Base-by-base conservation (phyloP, 2,888 invertebrate species). In the Mesorhabditis sp. region DNA sequence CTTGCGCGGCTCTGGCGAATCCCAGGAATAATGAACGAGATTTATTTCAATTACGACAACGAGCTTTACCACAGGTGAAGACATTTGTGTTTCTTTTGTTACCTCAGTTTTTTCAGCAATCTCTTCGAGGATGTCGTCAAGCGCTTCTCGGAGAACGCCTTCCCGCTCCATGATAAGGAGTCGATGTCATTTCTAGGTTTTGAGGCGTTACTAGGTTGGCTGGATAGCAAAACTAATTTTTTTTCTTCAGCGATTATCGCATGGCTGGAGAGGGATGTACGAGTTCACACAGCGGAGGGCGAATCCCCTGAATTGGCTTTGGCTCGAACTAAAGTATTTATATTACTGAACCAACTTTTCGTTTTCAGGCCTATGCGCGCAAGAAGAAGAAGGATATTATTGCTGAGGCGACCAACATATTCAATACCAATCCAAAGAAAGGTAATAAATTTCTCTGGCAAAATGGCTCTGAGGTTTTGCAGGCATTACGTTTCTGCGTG, bases 21-120 rank as follows among this genome's bases (percentile, higher is more conserved):
- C 85, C 96, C 97, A 0, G 95, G 95, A 0, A 89, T 98, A 65
- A 94, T 96, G 15, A 93, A 95, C 0, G 98, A 99, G 87, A 87
- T 99, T 28, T 99, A 95, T 86, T 89, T 98, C 3, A 99, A 99
- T 87, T 99, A 94, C 85, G 98, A 99, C 86, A 98, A 98, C 86
- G 95, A 96, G 87, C 89, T 97, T 10, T 97, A 96, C 86, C 94
- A 95, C 82, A 70, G 71, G 75, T 76, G 61, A 67, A 58, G 61
- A 13, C 4, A 63, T 62, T 42, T 62, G 41, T 42, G 43, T 65
- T 28, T 28, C 64, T 62, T 13, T 66, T 13, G 13, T 10, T 43
- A 58, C 5, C 10, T n/a, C 58, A n/a, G 45, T 43, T 13, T 41
- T 72, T 77, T 45, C 69, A 82, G 79, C 58, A 82, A 83, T 69